Conservation (phyloP, 2,888 invertebrate genomes). For the Leptopilina syphax region DNA sequence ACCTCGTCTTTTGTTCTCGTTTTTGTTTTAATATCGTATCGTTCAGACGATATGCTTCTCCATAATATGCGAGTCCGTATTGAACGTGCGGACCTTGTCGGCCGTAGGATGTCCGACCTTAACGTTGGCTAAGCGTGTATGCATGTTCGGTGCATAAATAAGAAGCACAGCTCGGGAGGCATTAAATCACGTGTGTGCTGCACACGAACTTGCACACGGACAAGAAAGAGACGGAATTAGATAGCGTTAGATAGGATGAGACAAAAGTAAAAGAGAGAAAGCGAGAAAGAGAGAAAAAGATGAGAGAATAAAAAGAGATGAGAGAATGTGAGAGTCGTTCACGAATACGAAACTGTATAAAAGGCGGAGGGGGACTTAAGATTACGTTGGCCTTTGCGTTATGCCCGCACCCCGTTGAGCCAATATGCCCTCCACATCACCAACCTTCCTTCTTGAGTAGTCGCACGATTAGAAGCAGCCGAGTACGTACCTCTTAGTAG, state of each 20-base stretch:
- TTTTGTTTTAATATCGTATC: constrained; percentile 63
- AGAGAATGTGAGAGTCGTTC: constrained; percentile 31
- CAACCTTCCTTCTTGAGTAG: constrained; percentile 73
- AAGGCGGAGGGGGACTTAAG: constrained; percentile 50
- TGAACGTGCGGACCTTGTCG: constrained; percentile 62
- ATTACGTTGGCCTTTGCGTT: constrained; percentile 63
- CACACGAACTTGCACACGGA: constrained; percentile 53
- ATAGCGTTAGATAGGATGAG: constrained; percentile 48
- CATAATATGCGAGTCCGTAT: constrained; percentile 69
- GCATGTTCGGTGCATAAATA: constrained; percentile 75
- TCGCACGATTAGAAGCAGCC: constrained; percentile 63
- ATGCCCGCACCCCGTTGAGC: constrained; percentile 71
- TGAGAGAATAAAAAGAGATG: constrained; percentile 15
- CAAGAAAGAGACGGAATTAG: constrained; percentile 52
- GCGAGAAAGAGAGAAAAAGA: no score
- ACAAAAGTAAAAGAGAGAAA: constrained; percentile 46
- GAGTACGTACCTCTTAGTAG: constrained; percentile 39
- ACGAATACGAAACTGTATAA: constrained; percentile 21
- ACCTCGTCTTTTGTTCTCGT: constrained; percentile 48
- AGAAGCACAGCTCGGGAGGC: constrained; percentile 71
- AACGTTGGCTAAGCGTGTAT: constrained; percentile 69
- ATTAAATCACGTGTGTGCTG: constrained; percentile 74
- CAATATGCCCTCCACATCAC: constrained; percentile 74
- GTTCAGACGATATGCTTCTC: constrained; percentile 56
- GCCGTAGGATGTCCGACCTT: constrained; percentile 66